A percentile compares a stretch with the other conserved stretches of the same genome.
Conservation (phyloP, 2,113 vertebrate genomes). For the Cephalopholis sonnerati region DNA sequence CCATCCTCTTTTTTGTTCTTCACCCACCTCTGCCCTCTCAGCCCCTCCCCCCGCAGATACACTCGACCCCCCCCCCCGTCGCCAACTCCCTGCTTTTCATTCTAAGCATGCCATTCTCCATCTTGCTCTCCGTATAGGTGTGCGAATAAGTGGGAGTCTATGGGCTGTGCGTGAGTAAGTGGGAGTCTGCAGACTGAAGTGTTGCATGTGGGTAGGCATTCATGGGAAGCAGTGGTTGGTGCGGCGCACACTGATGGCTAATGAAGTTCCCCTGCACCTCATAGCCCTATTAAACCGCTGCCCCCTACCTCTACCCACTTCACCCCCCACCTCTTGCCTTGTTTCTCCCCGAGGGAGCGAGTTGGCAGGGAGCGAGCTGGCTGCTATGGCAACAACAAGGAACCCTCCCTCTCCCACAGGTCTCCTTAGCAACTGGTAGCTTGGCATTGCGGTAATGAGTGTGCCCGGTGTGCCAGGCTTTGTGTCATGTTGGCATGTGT, state of each 20-base stretch:
- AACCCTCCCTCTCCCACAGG: conserved; percentile 88
- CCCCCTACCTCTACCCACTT: conserved; percentile 81
- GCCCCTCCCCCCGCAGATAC: conserved; percentile 51
- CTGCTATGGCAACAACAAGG: conserved; percentile 89
- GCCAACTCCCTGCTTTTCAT: conserved; percentile 64
- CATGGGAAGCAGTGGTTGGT: conserved; percentile 62
- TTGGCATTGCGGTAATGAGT: conserved; percentile 87
- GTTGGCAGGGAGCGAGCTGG: conserved; percentile 85
- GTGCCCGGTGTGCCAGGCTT: conserved; percentile 86
- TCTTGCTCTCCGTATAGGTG: conserved; percentile 66
- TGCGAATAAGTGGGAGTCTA: conserved; percentile 68
- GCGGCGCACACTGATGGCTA: conserved; percentile 69
- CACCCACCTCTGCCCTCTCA: conserved; percentile 60
- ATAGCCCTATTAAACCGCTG: conserved; percentile 80
- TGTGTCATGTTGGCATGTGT: conserved; percentile 77
- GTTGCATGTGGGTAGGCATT: conserved; percentile 71
- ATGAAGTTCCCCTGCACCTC: conserved; percentile 81
- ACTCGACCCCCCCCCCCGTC: background rate
- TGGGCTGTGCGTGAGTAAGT: conserved; percentile 72
- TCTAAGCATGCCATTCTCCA: conserved; percentile 69
- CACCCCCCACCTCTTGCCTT: conserved; percentile 78
- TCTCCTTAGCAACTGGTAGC: conserved; percentile 90
- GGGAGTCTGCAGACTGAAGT: conserved; percentile 69
- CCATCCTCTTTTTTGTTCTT: conserved; percentile 58
- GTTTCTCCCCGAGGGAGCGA: conserved; percentile 83